A percentile compares a stretch with the other conserved stretches of the same genome.
phyloP scores from a whole-genome alignment of 2,113 vertebrate genomes.

The Cinclus mexicanus region DNA sequence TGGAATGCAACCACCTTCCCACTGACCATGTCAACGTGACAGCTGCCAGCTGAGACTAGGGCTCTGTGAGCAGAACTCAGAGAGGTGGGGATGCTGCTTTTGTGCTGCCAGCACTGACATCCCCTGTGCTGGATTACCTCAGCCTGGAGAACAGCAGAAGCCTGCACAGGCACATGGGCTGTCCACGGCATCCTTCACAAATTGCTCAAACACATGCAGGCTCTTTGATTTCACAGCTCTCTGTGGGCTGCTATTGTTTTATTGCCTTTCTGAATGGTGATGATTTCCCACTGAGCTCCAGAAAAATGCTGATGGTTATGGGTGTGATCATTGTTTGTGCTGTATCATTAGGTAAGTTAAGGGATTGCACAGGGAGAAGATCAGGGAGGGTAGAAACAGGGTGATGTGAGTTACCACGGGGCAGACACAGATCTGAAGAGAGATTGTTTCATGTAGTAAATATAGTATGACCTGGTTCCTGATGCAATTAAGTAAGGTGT shows the following conservation, averaged over 20 bases:
- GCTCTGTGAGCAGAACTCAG: not conserved
- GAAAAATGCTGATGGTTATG: not conserved
- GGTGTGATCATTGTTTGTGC: not conserved
- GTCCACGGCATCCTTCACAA: not conserved
- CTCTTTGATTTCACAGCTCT: not conserved
- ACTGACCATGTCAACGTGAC: fast-evolving
- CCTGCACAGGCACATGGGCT: fast-evolving
- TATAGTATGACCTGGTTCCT: not conserved
- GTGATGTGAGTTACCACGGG: not conserved
- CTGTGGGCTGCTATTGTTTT: not conserved
- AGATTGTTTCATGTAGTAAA: not conserved
- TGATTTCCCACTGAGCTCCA: not conserved
- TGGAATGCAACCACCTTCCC: not conserved
- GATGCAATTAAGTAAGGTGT: not conserved
- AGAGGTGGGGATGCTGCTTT: fast-evolving
- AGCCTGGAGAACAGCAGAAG: not conserved
- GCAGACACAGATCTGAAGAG: not conserved
- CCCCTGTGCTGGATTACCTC: not conserved
- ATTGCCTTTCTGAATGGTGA: not conserved
- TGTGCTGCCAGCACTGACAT: not conserved
- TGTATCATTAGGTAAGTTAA: not conserved
- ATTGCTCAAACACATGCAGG: fast-evolving
- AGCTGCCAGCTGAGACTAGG: fast-evolving
- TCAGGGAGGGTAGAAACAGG: not conserved
- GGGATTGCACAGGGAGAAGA: not conserved